Base-by-base conservation (phyloP, 2,113 vertebrate genomes). In the Symphodus melops region DNA sequence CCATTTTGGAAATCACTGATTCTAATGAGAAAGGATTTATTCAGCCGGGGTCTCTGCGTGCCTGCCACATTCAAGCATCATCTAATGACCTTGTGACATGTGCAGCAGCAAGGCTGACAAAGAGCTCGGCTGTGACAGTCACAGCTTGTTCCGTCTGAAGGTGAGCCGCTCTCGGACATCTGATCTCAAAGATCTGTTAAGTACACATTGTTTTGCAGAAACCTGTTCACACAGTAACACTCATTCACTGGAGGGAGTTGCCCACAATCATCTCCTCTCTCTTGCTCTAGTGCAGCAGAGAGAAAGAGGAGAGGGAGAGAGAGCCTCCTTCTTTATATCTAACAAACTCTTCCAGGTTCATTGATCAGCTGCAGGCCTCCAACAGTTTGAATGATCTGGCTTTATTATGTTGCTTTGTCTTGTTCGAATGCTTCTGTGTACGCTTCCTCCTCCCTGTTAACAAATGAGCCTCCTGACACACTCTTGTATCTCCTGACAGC, bases 401-500 rank as follows among this genome's bases (percentile, higher is more conserved):
- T n/a, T 73, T 54, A 68, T 71, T 46, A 53, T 55, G 49, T 68
- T 37, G 48, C 61, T 74, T 58, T 72, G 64, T 82, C 63, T 78
- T 48, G 54, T 52, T 54, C 62, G 63, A 72, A 54, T 75, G 68
- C 62, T 55, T 66, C 57, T 84, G 54, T 81, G 80, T 65, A 14
- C 65, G 51, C 37, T 52, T 67, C 41, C 59, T n/a, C 28, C 20
- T 61, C 63, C 9, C 48, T n/a, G 41, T 81, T 82, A 81, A 88
- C 80, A 79, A 85, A 83, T 75, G 59, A 80, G 76, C 72, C 37
- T 28, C 57, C 73, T 89, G 81, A 90, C 86, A 75, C 69, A 25
- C 42, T 12, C 81, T 82, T 80, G 72, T 86, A 44, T 88, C 63
- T 91, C 59, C 68, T 91, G 92, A 92, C 94, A 99, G 98, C 83